phyloP scores from a whole-genome alignment of 2,888 invertebrate species.

The Piscicola geometra region DNA sequence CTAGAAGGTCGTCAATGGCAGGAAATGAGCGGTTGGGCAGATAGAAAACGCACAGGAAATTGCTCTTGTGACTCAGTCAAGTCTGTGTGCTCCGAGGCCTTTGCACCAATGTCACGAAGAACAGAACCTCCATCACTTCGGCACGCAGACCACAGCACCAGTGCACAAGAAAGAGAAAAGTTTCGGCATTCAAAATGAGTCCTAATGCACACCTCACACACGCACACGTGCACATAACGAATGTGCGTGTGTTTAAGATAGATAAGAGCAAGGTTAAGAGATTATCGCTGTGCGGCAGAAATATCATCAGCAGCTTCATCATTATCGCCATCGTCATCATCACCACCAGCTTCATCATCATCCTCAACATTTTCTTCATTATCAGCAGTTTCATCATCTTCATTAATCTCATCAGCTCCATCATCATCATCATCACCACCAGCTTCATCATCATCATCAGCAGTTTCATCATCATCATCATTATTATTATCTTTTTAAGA shows the following conservation, averaged over 20 bases:
- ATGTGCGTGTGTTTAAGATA: conserved; percentile 6
- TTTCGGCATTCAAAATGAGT: too few species aligned
- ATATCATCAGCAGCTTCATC: neutral
- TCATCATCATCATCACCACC: neutral
- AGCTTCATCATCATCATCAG: conserved; percentile 1
- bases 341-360: neutral
- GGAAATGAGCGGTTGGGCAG: too few species aligned
- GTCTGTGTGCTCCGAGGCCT: too few species aligned
- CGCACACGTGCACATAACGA: too few species aligned
- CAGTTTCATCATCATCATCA: conserved; percentile 9
- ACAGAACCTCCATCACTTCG: too few species aligned
- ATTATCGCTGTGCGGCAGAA: neutral
- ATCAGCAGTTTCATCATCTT: neutral
- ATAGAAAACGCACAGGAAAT: too few species aligned
- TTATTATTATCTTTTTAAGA: neutral
- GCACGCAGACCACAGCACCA: too few species aligned
- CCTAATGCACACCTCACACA: too few species aligned
- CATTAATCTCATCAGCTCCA: neutral
- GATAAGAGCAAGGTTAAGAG: conserved; percentile 1
- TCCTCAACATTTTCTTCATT: neutral
- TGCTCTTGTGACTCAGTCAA: too few species aligned
- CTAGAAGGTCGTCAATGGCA: too few species aligned
- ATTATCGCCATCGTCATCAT: conserved; percentile 4
- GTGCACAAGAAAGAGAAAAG: too few species aligned
- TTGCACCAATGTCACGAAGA: too few species aligned